Evolutionary conservation across 2,888 invertebrate genomes (phyloP), one percentile per base, ranked within the genome.

Genomic region (Ectemnius continuus): DNA sequence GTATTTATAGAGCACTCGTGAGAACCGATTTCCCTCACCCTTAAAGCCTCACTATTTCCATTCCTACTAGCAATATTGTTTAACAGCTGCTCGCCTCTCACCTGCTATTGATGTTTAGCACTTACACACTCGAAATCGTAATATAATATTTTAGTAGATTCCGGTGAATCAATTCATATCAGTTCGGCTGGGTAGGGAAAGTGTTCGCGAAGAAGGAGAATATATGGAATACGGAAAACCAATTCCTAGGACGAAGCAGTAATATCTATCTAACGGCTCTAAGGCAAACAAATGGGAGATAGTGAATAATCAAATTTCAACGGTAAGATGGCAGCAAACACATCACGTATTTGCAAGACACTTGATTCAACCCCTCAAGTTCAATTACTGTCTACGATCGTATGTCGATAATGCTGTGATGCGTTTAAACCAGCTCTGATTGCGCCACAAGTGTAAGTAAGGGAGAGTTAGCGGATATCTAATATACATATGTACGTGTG

Each of bases 231-330:
- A n/a, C 11, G 16, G n/a, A 62, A 71, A 59, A 46, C 64, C 63
- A 64, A 47, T 67, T 36, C 36, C 47, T 11, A 60, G 14, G 60
- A 56, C 18, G 57, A 57, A 61, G 78, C 70, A 84, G 76, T 76
- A 78, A 65, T 72, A 76, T 76, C 82, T 75, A 76, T 75, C 75
- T 64, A 76, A 59, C 36, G 23, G 23, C 23, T 2, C 70, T 70
- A 47, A 58, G 63, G 56, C 60, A 36, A 64, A 68, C 63, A 52
- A 68, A 23, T 23, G 2, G 23, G 67, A 36, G 65, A 45, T 64
- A 65, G 57, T 69, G 76, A 84, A 82, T 88, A 86, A 87, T 88
- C 83, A 88, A 85, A 87, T 88, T 88, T 85, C 36, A 79, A 72
- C 76, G 63, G 76, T 81, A 83, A 87, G 85, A 85, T 74, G 85